phyloP scores from a whole-genome alignment of 1,140 invertebrate genomes.

The Glossosoma conforme region DNA sequence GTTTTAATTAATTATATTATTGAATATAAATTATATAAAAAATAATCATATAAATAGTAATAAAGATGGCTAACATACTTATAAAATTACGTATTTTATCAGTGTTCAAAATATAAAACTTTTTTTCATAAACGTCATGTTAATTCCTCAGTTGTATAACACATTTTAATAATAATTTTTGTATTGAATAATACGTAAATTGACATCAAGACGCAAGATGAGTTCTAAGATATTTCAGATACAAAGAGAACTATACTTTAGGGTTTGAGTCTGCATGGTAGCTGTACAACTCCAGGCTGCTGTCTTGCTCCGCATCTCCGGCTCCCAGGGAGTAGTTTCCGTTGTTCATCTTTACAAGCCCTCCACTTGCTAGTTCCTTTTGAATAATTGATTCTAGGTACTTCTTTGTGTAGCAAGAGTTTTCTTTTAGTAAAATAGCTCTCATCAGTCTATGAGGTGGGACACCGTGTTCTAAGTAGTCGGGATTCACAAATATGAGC shows the following conservation, averaged over 20 bases:
- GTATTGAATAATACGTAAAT: too few relatives aligned
- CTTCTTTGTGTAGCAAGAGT: conserved; percentile 58
- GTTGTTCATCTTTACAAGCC: conserved; percentile 60
- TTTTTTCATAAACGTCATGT: too few relatives aligned
- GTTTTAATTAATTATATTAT: too few relatives aligned
- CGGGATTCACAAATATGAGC: conserved; percentile 63
- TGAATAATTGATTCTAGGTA: conserved; percentile 61
- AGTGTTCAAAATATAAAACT: too few relatives aligned
- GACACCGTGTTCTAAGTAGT: conserved; percentile 65
- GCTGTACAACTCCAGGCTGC: conserved; percentile 7
- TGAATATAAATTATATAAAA: too few relatives aligned
- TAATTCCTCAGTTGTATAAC: too few relatives aligned
- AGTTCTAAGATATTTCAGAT: too few relatives aligned
- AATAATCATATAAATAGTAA: too few relatives aligned
- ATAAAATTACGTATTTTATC: too few relatives aligned
- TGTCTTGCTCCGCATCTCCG: conserved; percentile 34
- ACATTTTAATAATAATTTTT: too few relatives aligned
- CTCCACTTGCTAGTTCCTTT: conserved; percentile 61
- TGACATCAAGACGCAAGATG: too few relatives aligned
- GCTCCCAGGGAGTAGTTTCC: conserved; percentile 62
- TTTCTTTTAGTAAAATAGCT: conserved; percentile 58
- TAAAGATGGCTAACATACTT: too few relatives aligned
- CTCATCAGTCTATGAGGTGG: conserved; percentile 59
- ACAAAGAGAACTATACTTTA: conserved; percentile 36
- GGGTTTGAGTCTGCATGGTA: conserved; percentile 41